phyloP scores from a whole-genome alignment of 1,140 invertebrate species.

The Dinoponera quadriceps region DNA sequence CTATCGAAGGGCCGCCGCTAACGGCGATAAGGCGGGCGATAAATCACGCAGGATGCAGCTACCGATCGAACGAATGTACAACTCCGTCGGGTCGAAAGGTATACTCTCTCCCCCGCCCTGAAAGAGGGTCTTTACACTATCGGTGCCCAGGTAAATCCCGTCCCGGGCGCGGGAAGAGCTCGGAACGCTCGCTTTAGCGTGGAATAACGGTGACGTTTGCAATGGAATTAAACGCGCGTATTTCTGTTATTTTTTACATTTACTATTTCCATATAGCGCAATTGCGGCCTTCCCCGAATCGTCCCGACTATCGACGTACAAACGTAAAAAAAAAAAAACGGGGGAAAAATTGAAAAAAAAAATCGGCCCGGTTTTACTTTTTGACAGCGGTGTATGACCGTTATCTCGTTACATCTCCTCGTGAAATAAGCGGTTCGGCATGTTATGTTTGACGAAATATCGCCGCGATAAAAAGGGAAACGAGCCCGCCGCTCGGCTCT shows the following conservation, averaged over 20 bases:
- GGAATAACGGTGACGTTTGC: not conserved
- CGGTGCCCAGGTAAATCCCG: constrained; percentile 46
- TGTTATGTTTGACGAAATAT: constrained; percentile 19
- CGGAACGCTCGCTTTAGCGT: too few species aligned
- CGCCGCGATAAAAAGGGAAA: constrained; percentile 14
- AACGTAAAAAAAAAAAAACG: too few species aligned
- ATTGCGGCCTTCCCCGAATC: too few species aligned
- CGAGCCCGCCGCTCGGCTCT: not conserved
- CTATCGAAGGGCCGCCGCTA: constrained; percentile 73
- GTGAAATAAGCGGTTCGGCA: not conserved
- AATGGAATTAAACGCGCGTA: not conserved
- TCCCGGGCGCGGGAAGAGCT: not conserved
- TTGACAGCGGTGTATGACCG: too few species aligned
- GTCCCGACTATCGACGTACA: too few species aligned
- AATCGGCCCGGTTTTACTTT: too few species aligned
- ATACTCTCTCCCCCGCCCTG: constrained; percentile 11
- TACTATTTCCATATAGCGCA: too few species aligned
- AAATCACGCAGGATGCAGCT: constrained; percentile 73
- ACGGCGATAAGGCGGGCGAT: constrained; percentile 73
- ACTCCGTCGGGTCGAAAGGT: constrained; percentile 48
- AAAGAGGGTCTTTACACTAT: constrained; percentile 46
- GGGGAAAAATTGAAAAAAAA: not conserved
- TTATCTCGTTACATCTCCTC: not conserved
- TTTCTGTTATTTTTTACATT: too few species aligned
- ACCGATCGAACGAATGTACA: constrained; percentile 69